Percentiles rank a stretch among this genome's conserved stretches.
Evolutionary conservation across 2,888 invertebrate genomes (phyloP).

Genomic region (Apomyelois bistriatella): DNA sequence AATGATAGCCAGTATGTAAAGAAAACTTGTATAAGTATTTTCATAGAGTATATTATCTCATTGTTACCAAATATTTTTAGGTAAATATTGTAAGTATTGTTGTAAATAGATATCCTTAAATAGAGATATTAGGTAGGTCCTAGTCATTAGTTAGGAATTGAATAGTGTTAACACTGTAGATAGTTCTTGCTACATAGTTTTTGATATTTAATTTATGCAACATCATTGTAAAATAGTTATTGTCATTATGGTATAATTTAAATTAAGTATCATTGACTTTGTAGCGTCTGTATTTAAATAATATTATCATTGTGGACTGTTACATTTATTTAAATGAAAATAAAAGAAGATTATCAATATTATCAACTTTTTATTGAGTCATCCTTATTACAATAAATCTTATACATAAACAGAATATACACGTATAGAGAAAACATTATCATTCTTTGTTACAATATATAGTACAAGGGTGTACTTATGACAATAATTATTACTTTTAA

Average conservation of each 20-base stretch:
- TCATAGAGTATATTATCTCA: conserved; percentile 75
- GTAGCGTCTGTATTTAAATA: conserved; percentile 40
- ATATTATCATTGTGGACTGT: conserved; percentile 54
- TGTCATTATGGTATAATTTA: conserved; percentile 5
- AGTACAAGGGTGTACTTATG: no score
- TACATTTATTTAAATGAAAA: conserved; percentile 58
- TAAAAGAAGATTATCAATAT: conserved; percentile 49
- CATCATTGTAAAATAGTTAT: background rate
- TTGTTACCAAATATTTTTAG: conserved; percentile 79
- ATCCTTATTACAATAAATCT: conserved; percentile 13
- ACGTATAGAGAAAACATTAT: no score
- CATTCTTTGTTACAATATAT: no score
- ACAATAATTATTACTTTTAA: no score
- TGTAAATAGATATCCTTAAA: conserved; percentile 55
- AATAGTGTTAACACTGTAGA: conserved; percentile 45
- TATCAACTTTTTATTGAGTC: conserved; percentile 28
- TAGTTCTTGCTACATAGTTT: conserved; percentile 34
- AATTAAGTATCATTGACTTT: conserved; percentile 33
- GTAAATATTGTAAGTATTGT: conserved; percentile 51
- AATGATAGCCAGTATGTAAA: conserved; percentile 66
- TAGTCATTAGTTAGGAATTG: conserved; percentile 73
- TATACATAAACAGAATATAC: conserved; percentile 15
- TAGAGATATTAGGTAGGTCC: conserved; percentile 47
- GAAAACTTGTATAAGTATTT: conserved; percentile 60
- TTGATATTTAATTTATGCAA: conserved; percentile 24